Base-by-base conservation (phyloP, 2,888 invertebrate species). In the Prosopocoilus inquinatus region DNA sequence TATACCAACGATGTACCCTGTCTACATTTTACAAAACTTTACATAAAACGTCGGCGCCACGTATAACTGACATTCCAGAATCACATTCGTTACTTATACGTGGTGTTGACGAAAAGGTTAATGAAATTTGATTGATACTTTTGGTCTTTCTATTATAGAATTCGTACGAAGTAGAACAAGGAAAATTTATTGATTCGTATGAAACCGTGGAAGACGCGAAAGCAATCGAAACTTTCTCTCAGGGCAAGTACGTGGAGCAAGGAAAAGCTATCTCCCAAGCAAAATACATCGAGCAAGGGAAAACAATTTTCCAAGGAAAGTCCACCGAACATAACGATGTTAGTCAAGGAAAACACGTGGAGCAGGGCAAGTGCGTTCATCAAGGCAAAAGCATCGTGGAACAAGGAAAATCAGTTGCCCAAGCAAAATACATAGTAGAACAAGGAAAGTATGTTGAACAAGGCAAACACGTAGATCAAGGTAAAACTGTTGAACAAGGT, bases 181-280 rank as follows among this genome's bases (percentile, higher is more conserved):
- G 11, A 0, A 47, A 47, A 16, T 35, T 36, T 1, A 47, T 47
- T 16, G 9, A 34, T 34, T 9, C 9, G 4, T 34, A 13, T 9
- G 36, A 47, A 16, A 13, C 11, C 28, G 33, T 47, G 9, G 47
- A 47, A n/a, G 16, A 47, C 12, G 47, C 47, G 8, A 47, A 47
- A 13, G 32, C 47, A 4, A 47, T 47, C 33, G 36, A 47, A 16
- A 47, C 47, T 16, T 35, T 47, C 12, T 47, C 35, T 13, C 13
- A n/a, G 5, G 47, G 35, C 35, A 47, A 47, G 12, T 47, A 5
- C 49, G 36, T 49, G 13, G 49, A 49, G 8, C 49, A 49, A 49
- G 49, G 15, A 15, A 49, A 49, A 39, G 36, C 49, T n/a, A 49
- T 49, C n/a, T 28, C 15, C 11, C 49, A 16, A 38, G 49, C 39